Evolutionary conservation across 1,140 invertebrate species (phyloP), one percentile per base, ranked within the genome.

Genomic region (Drosophila littoralis): DNA sequence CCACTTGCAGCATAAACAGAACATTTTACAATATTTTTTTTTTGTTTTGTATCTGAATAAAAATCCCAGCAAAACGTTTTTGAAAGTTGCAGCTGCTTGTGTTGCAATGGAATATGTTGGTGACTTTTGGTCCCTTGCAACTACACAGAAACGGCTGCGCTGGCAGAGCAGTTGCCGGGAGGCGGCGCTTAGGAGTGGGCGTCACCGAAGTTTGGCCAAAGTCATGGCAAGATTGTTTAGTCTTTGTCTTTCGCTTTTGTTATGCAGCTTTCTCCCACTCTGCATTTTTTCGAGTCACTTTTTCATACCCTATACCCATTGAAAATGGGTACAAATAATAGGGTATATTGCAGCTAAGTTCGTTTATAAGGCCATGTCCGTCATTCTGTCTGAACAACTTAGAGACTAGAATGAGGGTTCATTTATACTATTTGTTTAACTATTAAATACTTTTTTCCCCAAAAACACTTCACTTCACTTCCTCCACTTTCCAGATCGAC

Each of bases 1-100:
- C 60, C 60, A 71, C 60, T 71, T 65, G 68, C 17, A 50, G 51
- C 60, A 71, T 71, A 71, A 71, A 71, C 51, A 71, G 42, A 57
- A 33, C 61, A 65, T 65, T 71, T 65, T 57, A 65, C 22, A 54
- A 64, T 57, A 65, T 57, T 61, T 52, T 32, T 35, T 32, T 17
- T 7, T 1, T 55, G n/a, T 54, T 54, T 17, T 15, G 12, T 13
- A 2, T 13, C 28, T 40, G 43, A 46, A 65, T 65, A 43, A 55
- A 57, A 68, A 51, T 70, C 33, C 4, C 17, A 12, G 51, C 42
- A 63, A 70, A 70, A 70, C 59, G 67, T 70, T 70, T 58, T 71
- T 35, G 52, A 43, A n/a, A 33, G 22, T 35, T 54, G 59, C 59
- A 57, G 51, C 67, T 45, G 60, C 48, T 22, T 15, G 48, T 28